phyloP scores from a whole-genome alignment of 30 jellyfish, hydroid and myxozoan genomes.

The Aurelia sp. region DNA sequence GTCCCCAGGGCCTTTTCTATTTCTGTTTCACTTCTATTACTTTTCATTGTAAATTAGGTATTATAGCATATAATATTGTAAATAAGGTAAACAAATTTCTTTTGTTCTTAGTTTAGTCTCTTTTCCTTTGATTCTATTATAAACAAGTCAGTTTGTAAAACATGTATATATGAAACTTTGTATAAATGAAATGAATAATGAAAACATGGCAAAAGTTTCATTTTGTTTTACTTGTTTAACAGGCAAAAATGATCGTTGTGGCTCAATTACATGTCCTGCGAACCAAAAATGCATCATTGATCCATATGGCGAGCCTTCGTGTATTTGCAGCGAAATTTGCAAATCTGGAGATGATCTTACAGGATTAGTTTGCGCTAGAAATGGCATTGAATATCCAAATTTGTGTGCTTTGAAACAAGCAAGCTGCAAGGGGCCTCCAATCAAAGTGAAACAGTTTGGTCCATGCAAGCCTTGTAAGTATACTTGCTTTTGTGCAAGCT shows the following conservation, averaged over 20 bases:
- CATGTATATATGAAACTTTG: too few species aligned
- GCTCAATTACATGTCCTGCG: slow-evolving; percentile 45
- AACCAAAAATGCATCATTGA: slow-evolving; percentile 48
- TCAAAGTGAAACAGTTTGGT: slow-evolving; percentile 67
- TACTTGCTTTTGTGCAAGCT: neutral
- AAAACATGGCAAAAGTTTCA: too few species aligned
- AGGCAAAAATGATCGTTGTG: slow-evolving; percentile 77
- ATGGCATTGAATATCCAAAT: slow-evolving; percentile 71
- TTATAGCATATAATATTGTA: too few species aligned
- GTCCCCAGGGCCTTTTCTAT: too few species aligned
- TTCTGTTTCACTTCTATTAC: too few species aligned
- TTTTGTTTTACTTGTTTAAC: neutral
- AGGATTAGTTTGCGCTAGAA: slow-evolving; percentile 73
- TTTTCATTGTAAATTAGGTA: too few species aligned
- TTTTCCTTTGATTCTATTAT: too few species aligned
- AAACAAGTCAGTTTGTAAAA: too few species aligned
- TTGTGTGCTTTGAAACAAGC: slow-evolving; percentile 57
- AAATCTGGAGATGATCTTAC: slow-evolving; percentile 52
- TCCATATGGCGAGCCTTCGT: slow-evolving; percentile 55
- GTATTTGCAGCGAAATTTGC: slow-evolving; percentile 66
- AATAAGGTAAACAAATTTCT: too few species aligned
- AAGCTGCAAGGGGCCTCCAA: slow-evolving; percentile 45
- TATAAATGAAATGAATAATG: too few species aligned
- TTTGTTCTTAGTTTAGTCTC: too few species aligned
- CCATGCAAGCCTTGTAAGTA: slow-evolving; percentile 62